phyloP scores from a whole-genome alignment of 2,113 vertebrate genomes.

The Corythornis cristatus region DNA sequence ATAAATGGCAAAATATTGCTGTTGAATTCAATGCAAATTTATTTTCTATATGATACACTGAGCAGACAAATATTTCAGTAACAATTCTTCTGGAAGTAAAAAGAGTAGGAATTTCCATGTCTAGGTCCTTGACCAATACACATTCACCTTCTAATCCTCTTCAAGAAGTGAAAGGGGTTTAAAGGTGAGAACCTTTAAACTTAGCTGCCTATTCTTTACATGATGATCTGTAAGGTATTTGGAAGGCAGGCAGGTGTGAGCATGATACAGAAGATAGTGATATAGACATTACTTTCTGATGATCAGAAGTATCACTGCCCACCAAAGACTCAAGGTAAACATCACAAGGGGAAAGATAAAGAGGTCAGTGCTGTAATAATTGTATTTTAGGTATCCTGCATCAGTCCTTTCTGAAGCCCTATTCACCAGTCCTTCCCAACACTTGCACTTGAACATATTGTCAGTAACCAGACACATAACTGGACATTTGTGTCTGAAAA shows the following conservation, averaged over 20 bases:
- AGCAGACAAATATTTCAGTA: not conserved
- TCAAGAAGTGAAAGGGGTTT: not conserved
- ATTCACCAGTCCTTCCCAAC: not conserved
- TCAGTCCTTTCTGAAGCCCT: not conserved
- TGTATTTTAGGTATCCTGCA: not conserved
- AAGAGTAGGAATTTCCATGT: not conserved
- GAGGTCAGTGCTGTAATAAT: not conserved
- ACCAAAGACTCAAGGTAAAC: not conserved
- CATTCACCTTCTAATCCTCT: not conserved
- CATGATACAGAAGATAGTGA: not conserved
- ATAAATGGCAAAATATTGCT: not conserved
- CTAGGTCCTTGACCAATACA: not conserved
- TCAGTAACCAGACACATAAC: not conserved
- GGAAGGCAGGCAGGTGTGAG: not conserved
- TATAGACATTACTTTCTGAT: not conserved
- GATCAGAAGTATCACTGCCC: not conserved
- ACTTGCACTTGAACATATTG: not conserved
- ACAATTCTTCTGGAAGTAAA: not conserved
- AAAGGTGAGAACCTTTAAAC: not conserved
- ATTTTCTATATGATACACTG: not conserved
- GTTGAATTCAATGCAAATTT: not conserved
- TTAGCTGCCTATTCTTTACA: not conserved
- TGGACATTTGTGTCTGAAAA: not conserved
- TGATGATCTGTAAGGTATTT: accelerated
- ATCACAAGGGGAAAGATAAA: not conserved